A percentile compares a stretch with the other conserved stretches of the same genome.
Evolutionary conservation across 1,140 invertebrate genomes (phyloP).

Genomic region (Mizuhopecten yessoensis): DNA sequence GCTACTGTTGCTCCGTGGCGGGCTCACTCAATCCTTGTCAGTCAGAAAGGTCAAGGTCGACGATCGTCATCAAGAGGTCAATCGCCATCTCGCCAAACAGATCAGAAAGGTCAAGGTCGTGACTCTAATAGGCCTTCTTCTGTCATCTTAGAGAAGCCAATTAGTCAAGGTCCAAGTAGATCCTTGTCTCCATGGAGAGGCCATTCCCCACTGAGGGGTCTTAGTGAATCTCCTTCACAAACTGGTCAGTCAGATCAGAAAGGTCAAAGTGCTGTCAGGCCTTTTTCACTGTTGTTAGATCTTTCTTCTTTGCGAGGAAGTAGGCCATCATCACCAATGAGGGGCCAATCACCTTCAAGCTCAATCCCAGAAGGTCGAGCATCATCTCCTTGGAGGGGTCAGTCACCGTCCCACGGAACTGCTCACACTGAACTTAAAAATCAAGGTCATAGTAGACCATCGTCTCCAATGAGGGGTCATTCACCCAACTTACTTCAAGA

Average conservation of each 20-base stretch:
- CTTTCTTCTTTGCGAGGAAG: not conserved
- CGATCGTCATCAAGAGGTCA: not conserved
- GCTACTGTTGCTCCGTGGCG: constrained; percentile 19
- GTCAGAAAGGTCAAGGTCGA: constrained; percentile 23
- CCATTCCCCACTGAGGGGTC: not conserved
- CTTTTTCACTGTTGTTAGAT: not conserved
- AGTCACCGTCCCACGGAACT: not conserved
- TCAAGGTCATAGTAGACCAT: not conserved
- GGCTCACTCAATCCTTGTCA: not conserved
- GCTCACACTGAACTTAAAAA: not conserved
- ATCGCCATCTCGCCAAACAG: not conserved
- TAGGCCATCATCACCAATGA: not conserved
- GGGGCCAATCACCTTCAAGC: not conserved
- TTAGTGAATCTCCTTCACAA: not conserved
- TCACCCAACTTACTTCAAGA: not conserved
- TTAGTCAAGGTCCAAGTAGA: not conserved
- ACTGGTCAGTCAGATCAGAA: constrained; percentile 1
- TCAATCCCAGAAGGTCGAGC: not conserved
- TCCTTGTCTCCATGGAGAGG: constrained; percentile 12
- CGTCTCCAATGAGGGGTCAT: not conserved
- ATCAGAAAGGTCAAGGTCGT: not conserved
- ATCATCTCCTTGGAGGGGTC: not conserved
- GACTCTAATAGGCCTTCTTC: no score
- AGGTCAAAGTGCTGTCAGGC: not conserved
- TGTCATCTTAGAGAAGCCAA: not conserved